Percentiles rank a stretch among this genome's conserved stretches.
Conservation (phyloP, 2,113 vertebrate genomes). For the Ammospiza nelsoni region DNA sequence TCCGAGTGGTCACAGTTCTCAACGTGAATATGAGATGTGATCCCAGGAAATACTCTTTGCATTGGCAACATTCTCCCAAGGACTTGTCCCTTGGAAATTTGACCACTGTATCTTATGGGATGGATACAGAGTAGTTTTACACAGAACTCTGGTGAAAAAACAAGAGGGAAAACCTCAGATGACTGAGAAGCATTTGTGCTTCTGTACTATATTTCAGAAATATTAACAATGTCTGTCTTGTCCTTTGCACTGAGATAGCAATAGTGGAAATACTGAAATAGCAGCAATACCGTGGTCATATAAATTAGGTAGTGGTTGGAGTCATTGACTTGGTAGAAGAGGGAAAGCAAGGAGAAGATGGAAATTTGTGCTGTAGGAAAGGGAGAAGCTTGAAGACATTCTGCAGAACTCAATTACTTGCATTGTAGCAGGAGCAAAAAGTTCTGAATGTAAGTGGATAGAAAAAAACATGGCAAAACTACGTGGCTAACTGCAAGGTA, state of each 20-base stretch:
- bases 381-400: background rate
- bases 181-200: background rate
- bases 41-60: constrained; percentile 80
- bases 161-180: background rate
- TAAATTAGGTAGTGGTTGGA: background rate
- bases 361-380: background rate
- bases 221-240: background rate
- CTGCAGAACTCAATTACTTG: background rate
- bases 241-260: background rate
- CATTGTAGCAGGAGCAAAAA: background rate
- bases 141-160: constrained; percentile 73
- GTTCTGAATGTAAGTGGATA: background rate
- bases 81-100: constrained; percentile 73
- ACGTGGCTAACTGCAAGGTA: background rate
- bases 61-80: constrained; percentile 78
- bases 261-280: background rate
- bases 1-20: constrained; percentile 80
- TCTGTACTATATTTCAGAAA: background rate
- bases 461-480: background rate
- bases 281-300: background rate
- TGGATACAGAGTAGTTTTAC: constrained; percentile 80
- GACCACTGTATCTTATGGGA: constrained; percentile 70
- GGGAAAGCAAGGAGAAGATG: background rate
- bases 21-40: constrained; percentile 79
- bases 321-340: background rate